A percentile compares a stretch with the other conserved stretches of the same genome.
phyloP scores from a whole-genome alignment of 1,140 invertebrate species.

The Bilobella aurantiaca region DNA sequence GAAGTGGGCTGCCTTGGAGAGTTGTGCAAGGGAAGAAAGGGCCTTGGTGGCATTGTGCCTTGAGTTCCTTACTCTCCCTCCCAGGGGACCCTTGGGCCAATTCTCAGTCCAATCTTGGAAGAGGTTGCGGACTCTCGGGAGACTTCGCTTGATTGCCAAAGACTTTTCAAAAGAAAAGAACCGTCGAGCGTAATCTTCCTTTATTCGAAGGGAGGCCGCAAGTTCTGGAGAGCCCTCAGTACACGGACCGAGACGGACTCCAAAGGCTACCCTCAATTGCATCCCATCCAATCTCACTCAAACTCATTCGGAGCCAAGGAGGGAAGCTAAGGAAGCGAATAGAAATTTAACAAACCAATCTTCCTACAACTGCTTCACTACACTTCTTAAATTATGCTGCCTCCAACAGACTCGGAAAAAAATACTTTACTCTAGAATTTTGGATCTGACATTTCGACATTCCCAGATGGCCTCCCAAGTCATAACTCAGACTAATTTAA shows the following conservation, averaged over 20 bases:
- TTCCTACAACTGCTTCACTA: too few species aligned
- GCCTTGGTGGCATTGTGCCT: constrained; percentile 3
- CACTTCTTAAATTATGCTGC: background rate
- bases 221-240: too few species aligned
- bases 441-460: background rate
- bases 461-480: background rate
- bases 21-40: background rate
- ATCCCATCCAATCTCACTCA: background rate
- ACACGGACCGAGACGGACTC: background rate
- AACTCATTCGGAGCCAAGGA: background rate
- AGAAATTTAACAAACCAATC: too few species aligned
- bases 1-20: background rate
- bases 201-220: too few species aligned
- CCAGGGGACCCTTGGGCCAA: constrained; percentile 22
- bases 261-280: background rate
- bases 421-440: too few species aligned
- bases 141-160: constrained; percentile 30
- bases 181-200: too few species aligned
- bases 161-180: too few species aligned
- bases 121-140: constrained; percentile 27
- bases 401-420: background rate
- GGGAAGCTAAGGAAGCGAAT: background rate
- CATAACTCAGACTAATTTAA: background rate
- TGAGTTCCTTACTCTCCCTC: constrained; percentile 14
- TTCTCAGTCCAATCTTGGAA: constrained; percentile 33